phyloP scores from a whole-genome alignment of 2,888 invertebrate species.

The Epistrophe eligans region DNA sequence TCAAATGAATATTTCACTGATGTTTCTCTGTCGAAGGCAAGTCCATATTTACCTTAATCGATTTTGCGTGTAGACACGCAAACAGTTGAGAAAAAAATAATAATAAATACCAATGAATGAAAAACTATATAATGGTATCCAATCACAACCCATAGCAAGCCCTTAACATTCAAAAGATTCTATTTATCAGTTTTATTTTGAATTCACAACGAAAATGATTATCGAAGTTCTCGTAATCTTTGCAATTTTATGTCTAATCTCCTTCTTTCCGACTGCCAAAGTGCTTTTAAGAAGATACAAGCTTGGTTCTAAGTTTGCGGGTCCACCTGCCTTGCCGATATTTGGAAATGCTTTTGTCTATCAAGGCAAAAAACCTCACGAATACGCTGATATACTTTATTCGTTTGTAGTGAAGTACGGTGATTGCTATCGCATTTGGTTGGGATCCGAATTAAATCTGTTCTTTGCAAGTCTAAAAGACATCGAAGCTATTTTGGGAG shows the following conservation, averaged over 20 bases:
- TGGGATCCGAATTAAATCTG: slow-evolving; percentile 76
- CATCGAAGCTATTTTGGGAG: slow-evolving; percentile 71
- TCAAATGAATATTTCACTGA: background rate
- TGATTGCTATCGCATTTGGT: slow-evolving; percentile 26
- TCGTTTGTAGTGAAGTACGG: slow-evolving; percentile 26
- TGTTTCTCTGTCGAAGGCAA: background rate
- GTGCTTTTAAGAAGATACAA: slow-evolving; percentile 14
- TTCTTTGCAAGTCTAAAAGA: slow-evolving; percentile 77
- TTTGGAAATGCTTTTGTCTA: slow-evolving; percentile 84
- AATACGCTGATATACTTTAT: slow-evolving; percentile 28
- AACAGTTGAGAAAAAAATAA: background rate
- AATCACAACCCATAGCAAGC: background rate
- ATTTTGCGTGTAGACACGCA: slow-evolving; percentile 34
- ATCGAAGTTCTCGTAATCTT: slow-evolving; percentile 10
- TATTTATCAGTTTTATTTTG: slow-evolving; percentile 7
- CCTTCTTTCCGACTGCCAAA: slow-evolving; percentile 2
- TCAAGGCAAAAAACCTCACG: slow-evolving; percentile 33
- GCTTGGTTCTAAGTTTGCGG: slow-evolving; percentile 75
- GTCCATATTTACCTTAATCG: background rate
- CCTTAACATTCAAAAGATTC: background rate
- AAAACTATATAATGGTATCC: background rate
- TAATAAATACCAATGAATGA: background rate
- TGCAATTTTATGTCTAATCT: background rate
- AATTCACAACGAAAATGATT: slow-evolving; percentile 23
- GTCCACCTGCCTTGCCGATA: slow-evolving; percentile 83